Percentiles rank a stretch among this genome's conserved stretches.
These are phyloP conservation scores for Chromobotia macracanthus DNA, from an alignment of 2,797 vertebrate species.

Conservation along the genomic window DNA sequence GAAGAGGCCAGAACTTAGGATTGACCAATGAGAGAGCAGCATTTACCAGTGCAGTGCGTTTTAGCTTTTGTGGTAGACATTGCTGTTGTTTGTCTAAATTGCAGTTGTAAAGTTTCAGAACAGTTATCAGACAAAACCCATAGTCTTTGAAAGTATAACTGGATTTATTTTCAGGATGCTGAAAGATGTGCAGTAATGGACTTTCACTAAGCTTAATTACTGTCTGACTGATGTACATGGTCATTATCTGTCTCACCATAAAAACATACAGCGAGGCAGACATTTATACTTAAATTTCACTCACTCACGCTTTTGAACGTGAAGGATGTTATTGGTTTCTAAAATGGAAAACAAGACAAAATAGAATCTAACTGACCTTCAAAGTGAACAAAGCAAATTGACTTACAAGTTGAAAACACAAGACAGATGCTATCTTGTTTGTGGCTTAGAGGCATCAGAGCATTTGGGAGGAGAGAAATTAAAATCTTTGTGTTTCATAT, in stretches of 20 bases:
- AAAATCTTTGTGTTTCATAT: neutral
- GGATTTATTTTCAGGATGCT: conserved; percentile 58
- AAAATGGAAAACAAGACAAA: neutral
- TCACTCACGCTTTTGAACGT: neutral
- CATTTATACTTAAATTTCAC: conserved; percentile 4
- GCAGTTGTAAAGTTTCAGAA: conserved; percentile 41
- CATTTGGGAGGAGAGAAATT: neutral
- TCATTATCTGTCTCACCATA: conserved; percentile 44
- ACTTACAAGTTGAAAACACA: neutral
- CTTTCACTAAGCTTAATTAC: conserved; percentile 34
- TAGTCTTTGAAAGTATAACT: conserved; percentile 50
- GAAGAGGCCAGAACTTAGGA: neutral
- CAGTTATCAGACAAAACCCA: conserved; percentile 34
- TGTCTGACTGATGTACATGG: conserved; percentile 48
- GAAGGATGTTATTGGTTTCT: neutral
- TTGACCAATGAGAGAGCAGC: neutral
- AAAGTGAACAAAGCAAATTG: conserved; percentile 3
- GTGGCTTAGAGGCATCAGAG: neutral
- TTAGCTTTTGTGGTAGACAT: conserved; percentile 10
- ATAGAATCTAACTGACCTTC: neutral
- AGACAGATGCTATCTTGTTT: neutral
- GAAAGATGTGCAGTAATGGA: conserved; percentile 53
- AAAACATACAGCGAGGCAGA: neutral
- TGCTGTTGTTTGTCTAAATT: conserved; percentile 42
- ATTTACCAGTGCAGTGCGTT: neutral